Percentiles rank a stretch among this genome's conserved stretches.
These are phyloP conservation scores for Euzophera pinguis DNA, from an alignment of 2,888 invertebrate species.

Conservation along the genomic window DNA sequence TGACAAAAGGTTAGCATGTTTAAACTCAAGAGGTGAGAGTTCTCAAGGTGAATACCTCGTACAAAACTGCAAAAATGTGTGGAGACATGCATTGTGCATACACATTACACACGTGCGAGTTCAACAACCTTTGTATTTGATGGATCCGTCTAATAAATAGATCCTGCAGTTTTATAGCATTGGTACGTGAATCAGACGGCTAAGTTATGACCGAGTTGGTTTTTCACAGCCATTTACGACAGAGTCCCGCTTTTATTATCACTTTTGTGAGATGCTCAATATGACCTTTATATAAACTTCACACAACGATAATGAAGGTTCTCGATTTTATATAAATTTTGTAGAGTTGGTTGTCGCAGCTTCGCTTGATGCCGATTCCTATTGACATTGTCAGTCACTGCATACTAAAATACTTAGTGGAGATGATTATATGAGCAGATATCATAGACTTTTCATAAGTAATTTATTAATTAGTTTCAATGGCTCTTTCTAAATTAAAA, in stretches of 20 bases:
- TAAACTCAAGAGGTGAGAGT: not conserved
- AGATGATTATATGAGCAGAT: too few species aligned
- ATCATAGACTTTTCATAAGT: too few species aligned
- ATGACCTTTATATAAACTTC: not conserved
- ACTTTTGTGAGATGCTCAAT: not conserved
- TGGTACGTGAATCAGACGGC: conserved; percentile 22
- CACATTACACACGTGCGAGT: conserved; percentile 32
- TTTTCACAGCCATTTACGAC: not conserved
- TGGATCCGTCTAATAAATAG: conserved; percentile 43
- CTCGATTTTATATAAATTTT: too few species aligned
- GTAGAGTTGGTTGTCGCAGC: too few species aligned
- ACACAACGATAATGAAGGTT: too few species aligned
- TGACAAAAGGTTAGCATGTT: not conserved
- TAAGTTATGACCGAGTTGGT: conserved; percentile 10
- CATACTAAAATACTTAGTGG: too few species aligned
- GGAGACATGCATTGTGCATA: not conserved
- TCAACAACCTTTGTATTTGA: conserved; percentile 35
- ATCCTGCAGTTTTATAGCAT: conserved; percentile 43
- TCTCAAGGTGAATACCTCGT: not conserved
- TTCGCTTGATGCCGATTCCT: too few species aligned
- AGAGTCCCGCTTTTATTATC: not conserved
- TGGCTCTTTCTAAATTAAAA: too few species aligned
- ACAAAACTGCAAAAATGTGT: not conserved
- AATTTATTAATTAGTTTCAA: too few species aligned
- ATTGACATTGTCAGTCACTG: too few species aligned